A percentile compares a stretch with the other conserved stretches of the same genome.
phyloP scores from a whole-genome alignment of 2,888 invertebrate species.

The Stenodema calcarata region DNA sequence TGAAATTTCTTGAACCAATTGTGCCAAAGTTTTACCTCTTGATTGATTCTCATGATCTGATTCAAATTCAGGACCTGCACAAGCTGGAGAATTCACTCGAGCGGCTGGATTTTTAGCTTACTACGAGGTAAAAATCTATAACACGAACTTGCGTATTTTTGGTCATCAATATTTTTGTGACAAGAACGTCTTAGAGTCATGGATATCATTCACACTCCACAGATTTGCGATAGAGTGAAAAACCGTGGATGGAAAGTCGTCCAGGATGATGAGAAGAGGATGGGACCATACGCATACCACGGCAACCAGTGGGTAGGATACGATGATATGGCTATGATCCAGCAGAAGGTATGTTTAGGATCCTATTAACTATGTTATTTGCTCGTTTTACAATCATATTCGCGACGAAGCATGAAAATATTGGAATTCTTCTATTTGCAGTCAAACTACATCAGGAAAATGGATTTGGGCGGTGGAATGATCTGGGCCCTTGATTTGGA shows the following conservation, averaged over 20 bases:
- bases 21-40: too few relatives aligned
- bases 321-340: conserved; percentile 82
- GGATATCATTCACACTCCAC: conserved; percentile 48
- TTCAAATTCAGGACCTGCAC: conserved; percentile 68
- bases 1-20: too few relatives aligned
- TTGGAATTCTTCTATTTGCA: conserved; percentile 56
- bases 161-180: conserved; percentile 21
- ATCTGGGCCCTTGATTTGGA: conserved; percentile 90
- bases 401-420: too few relatives aligned
- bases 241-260: conserved; percentile 81
- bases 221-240: conserved; percentile 83
- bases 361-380: background rate
- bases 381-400: background rate
- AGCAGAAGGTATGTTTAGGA: conserved; percentile 67
- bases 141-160: background rate
- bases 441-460: conserved; percentile 76
- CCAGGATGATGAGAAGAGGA: conserved; percentile 75
- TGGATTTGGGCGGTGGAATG: conserved; percentile 86
- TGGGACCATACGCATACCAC: conserved; percentile 88
- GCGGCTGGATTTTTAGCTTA: conserved; percentile 87
- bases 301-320: conserved; percentile 91
- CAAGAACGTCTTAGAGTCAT: background rate
- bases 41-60: background rate
- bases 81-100: conserved; percentile 83
- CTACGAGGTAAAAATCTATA: conserved; percentile 71